Base-by-base conservation (phyloP, 2,113 vertebrate genomes). In the Pygoscelis antarcticus region DNA sequence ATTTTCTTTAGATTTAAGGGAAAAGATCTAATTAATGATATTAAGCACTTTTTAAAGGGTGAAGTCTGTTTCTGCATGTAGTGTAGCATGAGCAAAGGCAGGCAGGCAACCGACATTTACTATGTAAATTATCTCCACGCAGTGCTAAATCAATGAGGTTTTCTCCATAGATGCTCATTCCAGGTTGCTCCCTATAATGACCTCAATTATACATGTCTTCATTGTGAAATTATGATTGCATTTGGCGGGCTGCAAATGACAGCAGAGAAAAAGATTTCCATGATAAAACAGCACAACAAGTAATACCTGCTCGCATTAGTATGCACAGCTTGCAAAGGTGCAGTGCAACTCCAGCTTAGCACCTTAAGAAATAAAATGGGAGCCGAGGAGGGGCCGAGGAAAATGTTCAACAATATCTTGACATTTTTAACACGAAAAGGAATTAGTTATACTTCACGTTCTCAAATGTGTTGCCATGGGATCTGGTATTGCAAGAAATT, bases 201-300 rank as follows among this genome's bases (percentile, higher is more conserved):
- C 96, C 97, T 97, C 97, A 98, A 97, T 98, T 98, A 98, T 93
- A 92, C 90, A 97, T 96, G 95, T 97, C 96, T 97, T 97, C 96
- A 89, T 90, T 95, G 93, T 95, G 95, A 96, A 98, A 97, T 98
- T 96, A 96, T 96, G 93, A 96, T 94, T 96, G 96, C 97, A 76
- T 93, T 94, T 97, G 95, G 97, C 91, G 44, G 88, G 91, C 90
- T 95, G 94, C 86, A 96, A 83, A 89, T 93, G 96, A 96, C 95
- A 96, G 97, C 71, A 52, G 91, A 92, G 90, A 54, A 69, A 62
- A 95, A 93, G 93, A 96, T 95, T 97, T 94, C 95, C 58, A 2
- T 86, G 97, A 95, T 97, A 97, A 97, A 98, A 32, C 87, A 96
- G 89, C 93, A 83, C 93, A 95, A 92, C 83, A 90, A 93, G 96